phyloP scores from a whole-genome alignment of 2,888 invertebrate species.

The Cosmopolites sordidus region DNA sequence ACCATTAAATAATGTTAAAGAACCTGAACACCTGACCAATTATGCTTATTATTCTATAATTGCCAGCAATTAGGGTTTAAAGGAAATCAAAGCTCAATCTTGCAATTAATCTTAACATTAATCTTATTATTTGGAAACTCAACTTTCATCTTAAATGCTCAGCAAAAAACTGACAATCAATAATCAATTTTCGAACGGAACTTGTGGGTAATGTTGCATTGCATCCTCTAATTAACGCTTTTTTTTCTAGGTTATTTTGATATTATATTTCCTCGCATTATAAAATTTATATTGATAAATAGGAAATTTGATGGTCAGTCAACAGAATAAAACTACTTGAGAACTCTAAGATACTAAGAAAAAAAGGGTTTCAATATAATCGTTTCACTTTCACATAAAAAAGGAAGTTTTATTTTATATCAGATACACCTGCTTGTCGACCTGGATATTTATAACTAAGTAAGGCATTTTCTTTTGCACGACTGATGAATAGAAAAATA shows the following conservation, averaged over 20 bases:
- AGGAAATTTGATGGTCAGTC: no score
- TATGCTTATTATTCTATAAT: background rate
- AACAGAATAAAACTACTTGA: no score
- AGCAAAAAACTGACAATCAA: background rate
- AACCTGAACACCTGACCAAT: background rate
- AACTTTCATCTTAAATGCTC: background rate
- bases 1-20: no score
- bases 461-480: no score
- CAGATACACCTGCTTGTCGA: no score
- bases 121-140: background rate
- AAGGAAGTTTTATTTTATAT: no score
- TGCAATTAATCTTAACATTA: background rate
- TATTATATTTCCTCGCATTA: background rate
- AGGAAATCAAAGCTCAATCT: background rate
- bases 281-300: no score
- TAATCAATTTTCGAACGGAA: background rate
- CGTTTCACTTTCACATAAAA: no score
- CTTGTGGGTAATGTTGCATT: background rate
- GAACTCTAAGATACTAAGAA: no score
- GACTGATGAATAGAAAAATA: no score
- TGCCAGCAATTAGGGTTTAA: background rate
- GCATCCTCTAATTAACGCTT: background rate
- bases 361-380: no score
- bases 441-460: no score
- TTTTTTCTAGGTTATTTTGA: background rate